Conservation (phyloP, 2,797 vertebrate species). For the Diplodus puntazzo region DNA sequence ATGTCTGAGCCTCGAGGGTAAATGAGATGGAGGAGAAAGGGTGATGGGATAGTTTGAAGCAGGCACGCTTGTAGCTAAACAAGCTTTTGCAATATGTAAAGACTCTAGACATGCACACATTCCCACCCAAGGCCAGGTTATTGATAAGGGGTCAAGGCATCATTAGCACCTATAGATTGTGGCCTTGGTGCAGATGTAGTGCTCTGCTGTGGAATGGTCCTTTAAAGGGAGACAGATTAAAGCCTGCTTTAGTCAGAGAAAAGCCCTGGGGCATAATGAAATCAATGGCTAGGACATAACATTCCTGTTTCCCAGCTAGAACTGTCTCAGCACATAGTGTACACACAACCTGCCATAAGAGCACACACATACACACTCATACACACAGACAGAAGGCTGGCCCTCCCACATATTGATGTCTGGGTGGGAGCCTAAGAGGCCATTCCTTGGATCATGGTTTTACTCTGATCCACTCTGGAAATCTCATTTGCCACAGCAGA, state of each 20-base stretch:
- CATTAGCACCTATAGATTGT: constrained; percentile 70
- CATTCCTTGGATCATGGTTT: constrained; percentile 72
- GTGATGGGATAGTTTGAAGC: constrained; percentile 17
- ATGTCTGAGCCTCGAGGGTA: constrained; percentile 12
- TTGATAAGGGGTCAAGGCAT: constrained; percentile 66
- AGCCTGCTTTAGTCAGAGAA: constrained; percentile 69
- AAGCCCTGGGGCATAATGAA: constrained; percentile 77
- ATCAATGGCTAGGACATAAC: constrained; percentile 79
- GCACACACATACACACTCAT: not conserved
- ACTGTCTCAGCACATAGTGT: constrained; percentile 64
- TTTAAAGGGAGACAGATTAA: constrained; percentile 75
- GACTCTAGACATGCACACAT: constrained; percentile 8
- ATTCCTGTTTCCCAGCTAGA: constrained; percentile 71
- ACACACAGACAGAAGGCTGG: constrained; percentile 32
- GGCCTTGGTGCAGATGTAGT: constrained; percentile 58
- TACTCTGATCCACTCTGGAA: constrained; percentile 64
- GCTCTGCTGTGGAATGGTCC: constrained; percentile 59
- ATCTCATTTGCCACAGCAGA: constrained; percentile 70
- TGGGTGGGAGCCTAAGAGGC: constrained; percentile 62
- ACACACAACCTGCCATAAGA: constrained; percentile 55
- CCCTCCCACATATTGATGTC: constrained; percentile 74
- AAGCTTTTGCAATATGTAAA: constrained; percentile 46
- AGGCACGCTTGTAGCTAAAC: constrained; percentile 24
- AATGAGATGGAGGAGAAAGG: not conserved
- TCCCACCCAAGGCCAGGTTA: constrained; percentile 54